Evolutionary conservation across 2,797 vertebrate species (phyloP), one percentile per base, ranked within the genome.

Genomic region (Lepilemur ruficaudatus): DNA sequence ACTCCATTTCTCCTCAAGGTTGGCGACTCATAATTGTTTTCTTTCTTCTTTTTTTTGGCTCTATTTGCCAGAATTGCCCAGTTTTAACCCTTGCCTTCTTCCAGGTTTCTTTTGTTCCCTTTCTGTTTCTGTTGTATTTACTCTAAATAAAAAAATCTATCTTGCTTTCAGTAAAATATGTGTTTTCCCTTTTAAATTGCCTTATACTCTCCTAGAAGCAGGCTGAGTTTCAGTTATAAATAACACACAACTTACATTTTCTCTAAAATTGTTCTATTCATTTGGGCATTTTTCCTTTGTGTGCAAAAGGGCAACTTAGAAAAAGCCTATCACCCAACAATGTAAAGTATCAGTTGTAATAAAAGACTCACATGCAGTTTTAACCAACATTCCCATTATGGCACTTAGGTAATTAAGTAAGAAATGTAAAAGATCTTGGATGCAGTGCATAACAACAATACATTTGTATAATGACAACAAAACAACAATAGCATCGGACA

Each of bases 1-100:
- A 78, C 11, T 70, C 50, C 65, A 38, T 41, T 93, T 85, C 69
- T 91, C 78, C 73, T 93, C 43, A n/a, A 63, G 17, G 2, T 59
- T 75, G 59, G 38, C 20, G 43, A 9, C 13, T 38, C 20, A 22
- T 8, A 41, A 48, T 38, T 75, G 61, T 48, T 59, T 35, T 14
- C n/a, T 23, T 25, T 92, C 12, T 76, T 95, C 35, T 70, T 38
- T 86, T 76, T 65, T n/a, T 48, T n/a, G 23, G 32, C 3, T 13
- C n/a, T 81, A 14, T 57, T 72, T 41, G 10, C 17, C 43, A 83
- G 15, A 95, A 76, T 48, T 90, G 30, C 14, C 79, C n/a, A 70
- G 18, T 65, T 97, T 87, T 92, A 93, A 93, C 84, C 81, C 14
- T 63, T 72, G 46, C 67, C 28, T 81, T 50, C 91, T 89, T 87